phyloP scores from a whole-genome alignment of 2,797 vertebrate genomes.

The Peromyscus eremicus region DNA sequence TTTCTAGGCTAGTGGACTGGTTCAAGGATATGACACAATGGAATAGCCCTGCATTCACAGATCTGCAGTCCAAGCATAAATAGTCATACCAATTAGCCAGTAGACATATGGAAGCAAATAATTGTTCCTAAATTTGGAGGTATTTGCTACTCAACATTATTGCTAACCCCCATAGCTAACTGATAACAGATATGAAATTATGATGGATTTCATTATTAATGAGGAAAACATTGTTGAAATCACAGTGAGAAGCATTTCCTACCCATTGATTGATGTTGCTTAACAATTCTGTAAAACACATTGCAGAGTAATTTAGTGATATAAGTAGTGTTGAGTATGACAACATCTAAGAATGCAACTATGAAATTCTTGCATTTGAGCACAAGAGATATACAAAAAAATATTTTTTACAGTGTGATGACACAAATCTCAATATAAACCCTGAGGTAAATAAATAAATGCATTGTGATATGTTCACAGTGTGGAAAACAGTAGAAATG shows the following conservation, averaged over 20 bases:
- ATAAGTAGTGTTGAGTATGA: neutral
- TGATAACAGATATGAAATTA: neutral
- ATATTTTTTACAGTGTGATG: neutral
- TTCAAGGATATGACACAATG: neutral
- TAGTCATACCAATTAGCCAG: neutral
- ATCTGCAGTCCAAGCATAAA: neutral
- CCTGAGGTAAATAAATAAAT: slow-evolving; percentile 5
- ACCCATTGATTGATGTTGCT: neutral
- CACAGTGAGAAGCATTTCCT: neutral
- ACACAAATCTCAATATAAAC: slow-evolving; percentile 8
- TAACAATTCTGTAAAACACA: neutral
- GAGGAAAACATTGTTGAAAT: neutral
- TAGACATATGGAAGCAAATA: slow-evolving; percentile 6
- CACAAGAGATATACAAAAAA: neutral
- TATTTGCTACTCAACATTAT: neutral
- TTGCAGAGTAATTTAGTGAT: slow-evolving; percentile 10
- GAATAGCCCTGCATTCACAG: neutral
- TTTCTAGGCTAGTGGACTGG: neutral
- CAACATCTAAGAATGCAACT: neutral
- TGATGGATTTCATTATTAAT: neutral
- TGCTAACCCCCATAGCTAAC: neutral
- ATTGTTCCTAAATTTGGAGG: neutral
- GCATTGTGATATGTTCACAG: neutral
- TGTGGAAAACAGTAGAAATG: slow-evolving; percentile 35
- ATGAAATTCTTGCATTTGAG: slow-evolving; percentile 33